Evolutionary conservation across 2,113 vertebrate genomes (phyloP), one percentile per base, ranked within the genome.

Genomic region (Forbesichthys agassizii): DNA sequence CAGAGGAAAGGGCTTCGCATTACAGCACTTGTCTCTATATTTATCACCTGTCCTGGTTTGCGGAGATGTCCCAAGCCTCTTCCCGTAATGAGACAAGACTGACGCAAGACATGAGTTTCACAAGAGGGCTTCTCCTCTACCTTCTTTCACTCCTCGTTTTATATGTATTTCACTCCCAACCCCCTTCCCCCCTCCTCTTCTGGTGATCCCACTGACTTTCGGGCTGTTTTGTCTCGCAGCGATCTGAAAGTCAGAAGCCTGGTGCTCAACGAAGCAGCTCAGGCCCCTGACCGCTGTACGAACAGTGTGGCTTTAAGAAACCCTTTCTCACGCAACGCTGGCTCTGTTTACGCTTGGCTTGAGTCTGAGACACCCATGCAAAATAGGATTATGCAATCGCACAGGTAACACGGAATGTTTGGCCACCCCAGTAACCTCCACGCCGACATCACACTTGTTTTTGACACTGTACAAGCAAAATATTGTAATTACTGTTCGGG

Each of bases 251-350:
- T 72, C 47, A 1, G 72, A 75, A 42, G 68, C 61, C 46, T 53
- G 5, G 67, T 73, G 78, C 61, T 84, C 79, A 76, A 68, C 81
- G 79, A 81, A 80, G 79, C 84, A 76, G 66, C 60, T 77, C 80
- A 18, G 61, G 58, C 48, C 67, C 74, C 75, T 52, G 74, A 78
- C 79, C 73, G 27, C 70, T 69, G 81, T 75, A 75, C 73, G 59
- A 79, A 66, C 65, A 77, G 64, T 18, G 27, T 27, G 27, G 27
- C 27, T 27, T 27, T 27, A 59, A 79, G 77, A 80, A 88, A 79
- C 78, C 74, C 68, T 76, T 78, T 77, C 80, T 78, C 80, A 80
- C 11, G 81, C 78, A 84, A 81, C 86, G 84, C 75, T 72, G 64
- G 60, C 59, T 78, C 70, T 69, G 71, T 81, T 85, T 85, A 76